Base-by-base conservation (phyloP, 2,113 vertebrate species). In the Gnathonemus longibarbis region DNA sequence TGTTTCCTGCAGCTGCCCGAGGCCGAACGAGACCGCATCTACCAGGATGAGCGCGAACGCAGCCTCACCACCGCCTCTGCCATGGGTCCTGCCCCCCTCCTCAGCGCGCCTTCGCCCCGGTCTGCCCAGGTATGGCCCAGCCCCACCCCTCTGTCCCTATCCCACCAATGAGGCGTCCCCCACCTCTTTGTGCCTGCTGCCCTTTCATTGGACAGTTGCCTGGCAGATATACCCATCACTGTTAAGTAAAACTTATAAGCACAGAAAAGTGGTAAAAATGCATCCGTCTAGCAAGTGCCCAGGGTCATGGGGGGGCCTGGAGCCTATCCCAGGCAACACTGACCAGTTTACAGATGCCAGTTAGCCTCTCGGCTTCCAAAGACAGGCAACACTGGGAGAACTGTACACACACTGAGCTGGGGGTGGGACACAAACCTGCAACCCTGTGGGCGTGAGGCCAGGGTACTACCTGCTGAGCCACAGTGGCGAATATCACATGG, bases 1-100 rank as follows among this genome's bases (percentile, higher is more conserved):
- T 98, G 99, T 96, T 99, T 99, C 95, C 96, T 99, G 95, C 98
- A 99, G 96, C 96, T 99, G 88, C 98, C 98, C 0, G 98, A 99
- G 96, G 97, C 96, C 0, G 98, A 99, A 94, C 96, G 98, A 27
- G 98, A 99, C 90, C 97, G 98, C 86, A 99, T 99, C 95, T 99
- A 99, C 94, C 98, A 99, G 96, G 98, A 99, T 0, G 98, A 99
- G 94, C 95, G 98, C 91, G 98, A 99, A 95, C 96, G 98, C 92
- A 99, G 98, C 91, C 94, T 99, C 93, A 99, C 97, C 0, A 98
- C 98, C 0, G 98, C 98, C 46, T 99, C 98, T 0, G 97, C 98
- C 0, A 99, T 99, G 97, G 98, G 97, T 42, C 96, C 98, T 0
- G 95, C 98, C 0, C 98, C 98, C 0, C 97, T 99, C 92, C 98